Base-by-base conservation (phyloP, 2,113 vertebrate species). In the Lamprologus sp. region DNA sequence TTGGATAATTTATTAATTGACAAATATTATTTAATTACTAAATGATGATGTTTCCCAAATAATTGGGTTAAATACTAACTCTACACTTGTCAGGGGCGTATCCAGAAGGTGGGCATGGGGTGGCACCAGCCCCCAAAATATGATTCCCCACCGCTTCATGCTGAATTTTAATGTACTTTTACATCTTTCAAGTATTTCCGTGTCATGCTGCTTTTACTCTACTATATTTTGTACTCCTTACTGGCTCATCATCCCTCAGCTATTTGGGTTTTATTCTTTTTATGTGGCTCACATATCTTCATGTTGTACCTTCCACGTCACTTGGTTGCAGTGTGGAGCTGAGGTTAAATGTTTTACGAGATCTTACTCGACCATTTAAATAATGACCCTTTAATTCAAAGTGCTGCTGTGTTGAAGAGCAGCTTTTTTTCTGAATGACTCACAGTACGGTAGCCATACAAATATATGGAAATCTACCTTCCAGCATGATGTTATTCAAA, bases 241-340 rank as follows among this genome's bases (percentile, higher is more conserved):
- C 60, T 37, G 17, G 4, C 60, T 37, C 3, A 65, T 65, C 60
- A 63, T 31, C 26, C 60, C 33, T 65, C 19, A 13, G 19, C 60
- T 37, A 65, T 65, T 65, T 65, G 60, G 33, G 10, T 65, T 65
- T 37, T 13, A 5, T 37, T 7, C 19, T 65, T 60, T 33, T 60
- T 37, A 65, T 7, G 60, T 37, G 60, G 11, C 33, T 5, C 33
- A 21, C 33, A 37, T 68, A 68, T 42, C 65, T 26, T 73, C 37
- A 26, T 4, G 12, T 73, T 45, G 37, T 45, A 26, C 68, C 37
- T 73, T 73, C 13, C 37, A 6, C 2, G 1, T 23, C 19, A 14
- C 65, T 70, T 45, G 37, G 1, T 26, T 45, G 37, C 13, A 45
- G 0, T 73, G 21, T 17, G 68, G 5, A 0, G 8, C 37, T 6